These are phyloP conservation scores for Myathropa florea DNA, from an alignment of 2,888 invertebrate genomes.

Conservation along the genomic window DNA sequence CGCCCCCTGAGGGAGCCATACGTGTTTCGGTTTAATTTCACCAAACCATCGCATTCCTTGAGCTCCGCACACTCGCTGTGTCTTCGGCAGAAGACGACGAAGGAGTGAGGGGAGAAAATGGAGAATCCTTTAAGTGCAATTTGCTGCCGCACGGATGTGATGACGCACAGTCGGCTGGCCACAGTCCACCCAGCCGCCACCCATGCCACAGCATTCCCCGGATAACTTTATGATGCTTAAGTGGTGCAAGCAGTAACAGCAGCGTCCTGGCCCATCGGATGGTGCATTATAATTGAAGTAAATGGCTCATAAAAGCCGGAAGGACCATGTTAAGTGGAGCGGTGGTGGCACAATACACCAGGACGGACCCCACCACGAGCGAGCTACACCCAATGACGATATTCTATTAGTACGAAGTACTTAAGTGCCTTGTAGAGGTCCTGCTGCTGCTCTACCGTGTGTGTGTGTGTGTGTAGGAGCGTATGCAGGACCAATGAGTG, in stretches of 20 bases:
- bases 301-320: constrained; percentile 69
- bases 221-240: constrained; percentile 68
- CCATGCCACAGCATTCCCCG: constrained; percentile 13
- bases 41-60: background rate
- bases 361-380: too few species aligned
- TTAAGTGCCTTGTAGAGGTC: constrained; percentile 49
- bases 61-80: background rate
- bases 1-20: background rate
- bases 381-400: constrained; percentile 34
- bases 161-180: constrained; percentile 62
- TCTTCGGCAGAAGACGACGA: constrained; percentile 24
- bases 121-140: constrained; percentile 65
- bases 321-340: constrained; percentile 53
- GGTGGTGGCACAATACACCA: background rate
- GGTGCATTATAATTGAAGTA: constrained; percentile 71
- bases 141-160: constrained; percentile 51
- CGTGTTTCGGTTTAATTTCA: constrained; percentile 17
- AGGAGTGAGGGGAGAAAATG: background rate
- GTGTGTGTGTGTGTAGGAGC: constrained; percentile 8
- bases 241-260: constrained; percentile 65
- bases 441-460: too few species aligned
- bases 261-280: constrained; percentile 61
- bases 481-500: constrained; percentile 45
- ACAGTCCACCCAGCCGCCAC: constrained; percentile 8
- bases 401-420: constrained; percentile 63